Evolutionary conservation across 1,140 invertebrate genomes (phyloP).

Genomic region (Sarcophaga bullata): DNA sequence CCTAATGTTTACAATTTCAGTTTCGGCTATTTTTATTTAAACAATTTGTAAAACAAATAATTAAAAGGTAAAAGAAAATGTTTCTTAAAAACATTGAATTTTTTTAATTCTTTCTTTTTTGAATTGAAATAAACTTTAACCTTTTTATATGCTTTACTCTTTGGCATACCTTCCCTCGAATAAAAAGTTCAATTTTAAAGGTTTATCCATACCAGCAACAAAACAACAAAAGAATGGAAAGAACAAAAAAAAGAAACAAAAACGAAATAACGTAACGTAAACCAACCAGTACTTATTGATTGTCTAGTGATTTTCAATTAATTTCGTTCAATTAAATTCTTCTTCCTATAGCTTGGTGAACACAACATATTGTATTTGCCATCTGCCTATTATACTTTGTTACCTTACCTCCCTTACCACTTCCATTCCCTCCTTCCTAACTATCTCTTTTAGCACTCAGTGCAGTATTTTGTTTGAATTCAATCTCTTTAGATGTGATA

Average conservation of each 20-base stretch:
- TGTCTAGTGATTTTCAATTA: slow-evolving; percentile 51
- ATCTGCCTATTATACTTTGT: background rate
- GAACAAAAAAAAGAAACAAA: background rate
- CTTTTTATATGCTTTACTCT: too few relatives aligned
- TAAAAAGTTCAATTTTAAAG: background rate
- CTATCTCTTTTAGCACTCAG: too few relatives aligned
- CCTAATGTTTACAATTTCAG: too few relatives aligned
- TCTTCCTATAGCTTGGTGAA: slow-evolving; percentile 41
- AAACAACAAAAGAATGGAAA: slow-evolving; percentile 1
- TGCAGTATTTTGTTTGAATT: too few relatives aligned
- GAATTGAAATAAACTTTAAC: too few relatives aligned
- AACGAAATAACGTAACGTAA: background rate
- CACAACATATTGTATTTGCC: slow-evolving; percentile 26
- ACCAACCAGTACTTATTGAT: background rate
- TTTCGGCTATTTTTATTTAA: too few relatives aligned
- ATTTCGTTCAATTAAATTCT: slow-evolving; percentile 60
- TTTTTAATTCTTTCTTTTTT: too few relatives aligned
- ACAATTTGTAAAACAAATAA: too few relatives aligned
- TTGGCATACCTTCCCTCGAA: background rate
- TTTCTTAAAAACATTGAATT: too few relatives aligned
- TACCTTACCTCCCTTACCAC: background rate
- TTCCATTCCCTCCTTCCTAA: too few relatives aligned
- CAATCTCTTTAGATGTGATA: background rate
- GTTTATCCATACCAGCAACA: background rate
- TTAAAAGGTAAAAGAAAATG: too few relatives aligned